Conservation (phyloP, 2,888 invertebrate species). For the Mechanitis messenoides region DNA sequence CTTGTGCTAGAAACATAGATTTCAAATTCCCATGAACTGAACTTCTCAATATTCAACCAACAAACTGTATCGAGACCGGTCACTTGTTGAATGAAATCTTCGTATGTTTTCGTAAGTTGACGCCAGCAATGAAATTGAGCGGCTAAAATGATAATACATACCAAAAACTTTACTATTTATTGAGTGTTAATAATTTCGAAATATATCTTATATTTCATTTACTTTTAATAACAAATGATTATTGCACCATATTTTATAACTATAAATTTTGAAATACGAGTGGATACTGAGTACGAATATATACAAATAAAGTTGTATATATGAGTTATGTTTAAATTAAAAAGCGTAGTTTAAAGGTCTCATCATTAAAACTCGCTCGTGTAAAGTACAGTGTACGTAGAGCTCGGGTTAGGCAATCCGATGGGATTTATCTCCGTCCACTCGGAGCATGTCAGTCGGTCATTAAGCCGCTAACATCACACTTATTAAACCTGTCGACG, state of each 20-base stretch:
- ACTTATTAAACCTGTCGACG: slow-evolving; percentile 24
- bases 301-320: not conserved
- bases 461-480: slow-evolving; percentile 22
- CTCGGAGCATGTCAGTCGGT: slow-evolving; percentile 34
- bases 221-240: no score
- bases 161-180: no score
- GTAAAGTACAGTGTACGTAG: not conserved
- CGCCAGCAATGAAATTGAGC: slow-evolving; percentile 39
- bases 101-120: slow-evolving; percentile 62
- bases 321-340: not conserved
- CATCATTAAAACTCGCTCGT: slow-evolving; percentile 3
- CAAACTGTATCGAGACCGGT: slow-evolving; percentile 34
- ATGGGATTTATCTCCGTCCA: slow-evolving; percentile 15
- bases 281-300: no score
- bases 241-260: no score
- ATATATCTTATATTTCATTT: no score
- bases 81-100: slow-evolving; percentile 72
- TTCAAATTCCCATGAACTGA: slow-evolving; percentile 15
- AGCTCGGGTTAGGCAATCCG: slow-evolving; percentile 15
- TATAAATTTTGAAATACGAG: no score
- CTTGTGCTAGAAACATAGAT: slow-evolving; percentile 13
- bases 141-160: slow-evolving; percentile 42
- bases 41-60: slow-evolving; percentile 20
- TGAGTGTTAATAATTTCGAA: no score
- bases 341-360: slow-evolving; percentile 20